Evolutionary conservation across 2,797 vertebrate species (phyloP).

Genomic region (Sebastes umbrosus): DNA sequence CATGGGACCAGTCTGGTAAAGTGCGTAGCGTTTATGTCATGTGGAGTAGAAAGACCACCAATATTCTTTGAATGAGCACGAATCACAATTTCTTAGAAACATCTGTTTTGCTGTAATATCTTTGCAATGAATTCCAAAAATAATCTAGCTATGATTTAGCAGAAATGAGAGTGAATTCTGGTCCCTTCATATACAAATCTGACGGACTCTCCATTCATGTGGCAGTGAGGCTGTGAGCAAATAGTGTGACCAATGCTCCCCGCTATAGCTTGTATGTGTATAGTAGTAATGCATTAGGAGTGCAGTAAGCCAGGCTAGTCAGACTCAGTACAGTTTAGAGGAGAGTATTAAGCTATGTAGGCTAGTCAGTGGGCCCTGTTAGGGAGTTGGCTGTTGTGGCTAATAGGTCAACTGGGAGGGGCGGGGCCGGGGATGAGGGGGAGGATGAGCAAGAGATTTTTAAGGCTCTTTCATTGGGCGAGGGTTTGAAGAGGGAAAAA

Average conservation of each 20-base stretch:
- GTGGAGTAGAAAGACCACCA: too few species aligned
- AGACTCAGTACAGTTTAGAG: conserved; percentile 51
- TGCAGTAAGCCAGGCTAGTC: conserved; percentile 42
- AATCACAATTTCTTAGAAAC: background rate
- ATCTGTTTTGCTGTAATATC: background rate
- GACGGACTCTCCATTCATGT: background rate
- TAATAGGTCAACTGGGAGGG: conserved; percentile 68
- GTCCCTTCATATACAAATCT: background rate
- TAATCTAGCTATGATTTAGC: background rate
- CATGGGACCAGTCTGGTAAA: background rate
- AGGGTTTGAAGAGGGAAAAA: conserved; percentile 25
- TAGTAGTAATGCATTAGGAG: conserved; percentile 34
- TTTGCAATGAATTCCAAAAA: background rate
- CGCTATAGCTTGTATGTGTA: background rate
- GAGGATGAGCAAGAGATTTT: conserved; percentile 62
- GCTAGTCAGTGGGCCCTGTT: conserved; percentile 47
- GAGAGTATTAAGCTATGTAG: conserved; percentile 62
- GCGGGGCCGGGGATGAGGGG: conserved; percentile 62
- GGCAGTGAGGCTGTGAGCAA: background rate
- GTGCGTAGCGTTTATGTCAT: background rate
- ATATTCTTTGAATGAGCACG: background rate
- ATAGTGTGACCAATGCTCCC: background rate
- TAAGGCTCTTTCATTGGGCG: conserved; percentile 47
- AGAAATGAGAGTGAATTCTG: background rate
- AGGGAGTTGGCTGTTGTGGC: conserved; percentile 54